Base-by-base conservation (phyloP, 2,113 vertebrate genomes). In the Ptilonorhynchus violaceus region DNA sequence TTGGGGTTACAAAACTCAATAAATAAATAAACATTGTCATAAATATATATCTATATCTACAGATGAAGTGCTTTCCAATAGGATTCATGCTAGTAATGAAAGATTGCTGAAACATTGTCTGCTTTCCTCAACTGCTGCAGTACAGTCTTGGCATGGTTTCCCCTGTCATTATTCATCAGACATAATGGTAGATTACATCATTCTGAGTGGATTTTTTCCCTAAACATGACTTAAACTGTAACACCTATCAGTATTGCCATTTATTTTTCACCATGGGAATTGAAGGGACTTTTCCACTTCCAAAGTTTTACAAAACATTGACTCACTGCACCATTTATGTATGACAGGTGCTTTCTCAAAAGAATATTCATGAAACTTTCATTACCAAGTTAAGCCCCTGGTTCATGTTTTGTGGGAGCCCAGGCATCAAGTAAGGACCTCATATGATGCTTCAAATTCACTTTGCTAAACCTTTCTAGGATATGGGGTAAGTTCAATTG, bases 151-250 rank as follows among this genome's bases (percentile, higher is more conserved):
- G 83, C 89, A 60, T 50, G 33, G 9, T 56, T 93, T 89, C 18
- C 33, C 13, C 55, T 89, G 77, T 95, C 91, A 76, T 95, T 95
- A 94, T 76, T 91, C 60, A 89, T 93, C 76, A 81, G 64, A 90
- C 73, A 76, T 78, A 91, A 87, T 41, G 59, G 56, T 50, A 83
- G 60, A 91, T 95, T 82, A 69, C 86, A 82, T 96, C 90, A 94
- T 64, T 80, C 80, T 91, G 74, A 86, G 24, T 66, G 42, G 17
- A 84, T 64, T 86, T 94, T 79, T 92, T 18, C 52, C 33, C 69
- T 84, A 94, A 94, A 67, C 52, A 42, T 91, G 63, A 93, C 63
- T 83, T 91, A 92, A 85, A 88, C 77, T 77, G 24, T 25, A 83
- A 70, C 49, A 89, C 21, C 30, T 92, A 77, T 64, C 39, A 60